A percentile compares a stretch with the other conserved stretches of the same genome.
Conservation (phyloP, 1,140 invertebrate genomes). For the Drosophila novamexicana region DNA sequence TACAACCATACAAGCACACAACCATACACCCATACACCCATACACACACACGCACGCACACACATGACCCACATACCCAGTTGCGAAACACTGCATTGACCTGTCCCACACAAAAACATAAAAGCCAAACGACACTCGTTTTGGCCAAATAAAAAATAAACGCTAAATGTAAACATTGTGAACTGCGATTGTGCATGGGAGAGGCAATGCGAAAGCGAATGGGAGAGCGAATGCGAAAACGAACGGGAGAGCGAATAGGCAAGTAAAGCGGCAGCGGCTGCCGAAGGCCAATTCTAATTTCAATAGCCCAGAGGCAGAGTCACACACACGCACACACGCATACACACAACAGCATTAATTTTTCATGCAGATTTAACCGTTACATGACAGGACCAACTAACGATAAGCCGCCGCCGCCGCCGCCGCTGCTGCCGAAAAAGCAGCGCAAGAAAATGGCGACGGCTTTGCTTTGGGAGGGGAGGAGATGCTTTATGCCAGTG, state of each 20-base stretch:
- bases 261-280: slow-evolving; percentile 1
- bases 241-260: not conserved
- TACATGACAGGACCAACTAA: slow-evolving; percentile 53
- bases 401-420: slow-evolving; percentile 30
- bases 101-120: slow-evolving; percentile 16
- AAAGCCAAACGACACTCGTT: slow-evolving; percentile 11
- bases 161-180: slow-evolving; percentile 29
- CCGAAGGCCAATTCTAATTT: slow-evolving; percentile 43
- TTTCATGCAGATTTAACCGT: slow-evolving; percentile 61
- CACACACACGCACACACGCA: not conserved
- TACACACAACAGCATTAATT: slow-evolving; percentile 40
- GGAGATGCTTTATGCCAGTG: not conserved
- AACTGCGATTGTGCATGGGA: slow-evolving; percentile 2
- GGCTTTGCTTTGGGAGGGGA: slow-evolving; percentile 27
- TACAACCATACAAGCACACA: not conserved
- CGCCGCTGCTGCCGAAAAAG: slow-evolving; percentile 13
- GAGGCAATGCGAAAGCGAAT: not conserved
- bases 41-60: not conserved
- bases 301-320: slow-evolving; percentile 26
- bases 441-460: slow-evolving; percentile 52
- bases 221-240: not conserved
- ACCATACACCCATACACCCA: not conserved
- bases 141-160: slow-evolving; percentile 24
- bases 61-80: slow-evolving; percentile 18
- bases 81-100: slow-evolving; percentile 26